phyloP scores from a whole-genome alignment of 2,888 invertebrate species.

The Drosophila prostipennis region DNA sequence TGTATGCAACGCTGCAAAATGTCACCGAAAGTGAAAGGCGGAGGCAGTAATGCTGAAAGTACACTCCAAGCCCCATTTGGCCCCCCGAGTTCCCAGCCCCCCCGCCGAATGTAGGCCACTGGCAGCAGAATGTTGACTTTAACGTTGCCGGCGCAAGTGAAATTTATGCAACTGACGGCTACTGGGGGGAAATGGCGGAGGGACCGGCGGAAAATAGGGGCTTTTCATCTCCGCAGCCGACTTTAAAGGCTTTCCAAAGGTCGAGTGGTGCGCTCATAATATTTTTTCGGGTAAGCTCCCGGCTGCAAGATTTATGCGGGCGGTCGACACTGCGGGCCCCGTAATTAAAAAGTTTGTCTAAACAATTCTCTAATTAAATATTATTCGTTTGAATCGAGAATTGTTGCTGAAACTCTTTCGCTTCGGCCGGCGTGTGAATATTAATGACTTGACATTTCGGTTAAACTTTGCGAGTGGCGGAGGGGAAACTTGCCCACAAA shows the following conservation, averaged over 20 bases:
- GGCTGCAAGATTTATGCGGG: slow-evolving; percentile 69
- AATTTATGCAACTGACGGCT: slow-evolving; percentile 78
- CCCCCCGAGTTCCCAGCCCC: not conserved
- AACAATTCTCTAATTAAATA: slow-evolving; percentile 79
- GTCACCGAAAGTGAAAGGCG: slow-evolving; percentile 73
- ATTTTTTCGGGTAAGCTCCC: slow-evolving; percentile 31
- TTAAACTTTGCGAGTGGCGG: slow-evolving; percentile 50
- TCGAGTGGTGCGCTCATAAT: slow-evolving; percentile 23
- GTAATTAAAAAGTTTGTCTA: slow-evolving; percentile 77
- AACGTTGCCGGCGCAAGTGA: slow-evolving; percentile 73
- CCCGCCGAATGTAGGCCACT: slow-evolving; percentile 70
- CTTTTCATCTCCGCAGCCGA: slow-evolving; percentile 50
- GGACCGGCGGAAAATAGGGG: slow-evolving; percentile 15
- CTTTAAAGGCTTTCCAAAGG: slow-evolving; percentile 40
- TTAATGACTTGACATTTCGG: slow-evolving; percentile 71
- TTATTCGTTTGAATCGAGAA: slow-evolving; percentile 69
- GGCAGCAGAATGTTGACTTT: slow-evolving; percentile 78
- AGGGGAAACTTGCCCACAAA: slow-evolving; percentile 70
- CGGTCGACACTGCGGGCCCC: slow-evolving; percentile 34
- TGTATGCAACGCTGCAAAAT: slow-evolving; percentile 54
- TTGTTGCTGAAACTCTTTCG: slow-evolving; percentile 19
- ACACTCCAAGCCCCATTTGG: slow-evolving; percentile 37
- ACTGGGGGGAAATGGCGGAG: slow-evolving; percentile 24
- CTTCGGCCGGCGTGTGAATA: slow-evolving; percentile 61
- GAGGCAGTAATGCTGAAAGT: slow-evolving; percentile 50